Evolutionary conservation across 1,140 invertebrate genomes (phyloP).

Genomic region (Scaptomyza graminum): DNA sequence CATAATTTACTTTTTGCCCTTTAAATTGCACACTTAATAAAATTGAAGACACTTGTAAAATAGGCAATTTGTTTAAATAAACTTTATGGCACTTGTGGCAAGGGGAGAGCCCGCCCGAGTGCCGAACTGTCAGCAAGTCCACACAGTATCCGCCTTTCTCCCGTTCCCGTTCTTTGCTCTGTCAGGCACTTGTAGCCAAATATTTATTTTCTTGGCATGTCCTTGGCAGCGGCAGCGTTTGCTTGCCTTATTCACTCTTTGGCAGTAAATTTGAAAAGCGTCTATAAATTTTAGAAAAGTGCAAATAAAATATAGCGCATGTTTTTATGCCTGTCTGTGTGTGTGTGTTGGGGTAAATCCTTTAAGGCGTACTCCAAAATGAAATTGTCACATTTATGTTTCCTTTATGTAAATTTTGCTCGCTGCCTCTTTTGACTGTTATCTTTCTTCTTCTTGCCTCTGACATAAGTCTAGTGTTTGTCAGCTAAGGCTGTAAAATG

Average conservation of each 20-base stretch:
- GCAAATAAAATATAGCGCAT: conserved; percentile 79
- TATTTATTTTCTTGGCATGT: conserved; percentile 64
- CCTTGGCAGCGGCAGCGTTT: conserved; percentile 13
- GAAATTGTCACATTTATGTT: conserved; percentile 81
- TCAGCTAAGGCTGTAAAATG: not conserved
- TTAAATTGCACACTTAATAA: conserved; percentile 77
- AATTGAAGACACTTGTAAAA: conserved; percentile 82
- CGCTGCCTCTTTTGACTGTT: conserved; percentile 9
- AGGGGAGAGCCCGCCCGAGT: conserved; percentile 16
- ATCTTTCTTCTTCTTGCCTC: not conserved
- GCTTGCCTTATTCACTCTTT: conserved; percentile 21
- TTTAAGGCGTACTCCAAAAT: conserved; percentile 70
- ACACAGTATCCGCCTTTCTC: not conserved
- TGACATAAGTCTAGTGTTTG: conserved; percentile 45
- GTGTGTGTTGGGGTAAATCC: conserved; percentile 56
- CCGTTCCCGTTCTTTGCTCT: not conserved
- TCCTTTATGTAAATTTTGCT: conserved; percentile 75
- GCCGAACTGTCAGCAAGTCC: conserved; percentile 27
- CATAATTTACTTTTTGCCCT: conserved; percentile 38
- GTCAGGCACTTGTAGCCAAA: conserved; percentile 53
- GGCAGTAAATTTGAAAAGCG: conserved; percentile 76
- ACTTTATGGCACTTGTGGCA: conserved; percentile 75
- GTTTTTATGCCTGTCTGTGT: conserved; percentile 39
- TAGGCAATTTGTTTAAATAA: conserved; percentile 82
- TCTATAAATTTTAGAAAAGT: conserved; percentile 81